Evolutionary conservation across 2,888 invertebrate species (phyloP).

Genomic region (Synergus itoensis): DNA sequence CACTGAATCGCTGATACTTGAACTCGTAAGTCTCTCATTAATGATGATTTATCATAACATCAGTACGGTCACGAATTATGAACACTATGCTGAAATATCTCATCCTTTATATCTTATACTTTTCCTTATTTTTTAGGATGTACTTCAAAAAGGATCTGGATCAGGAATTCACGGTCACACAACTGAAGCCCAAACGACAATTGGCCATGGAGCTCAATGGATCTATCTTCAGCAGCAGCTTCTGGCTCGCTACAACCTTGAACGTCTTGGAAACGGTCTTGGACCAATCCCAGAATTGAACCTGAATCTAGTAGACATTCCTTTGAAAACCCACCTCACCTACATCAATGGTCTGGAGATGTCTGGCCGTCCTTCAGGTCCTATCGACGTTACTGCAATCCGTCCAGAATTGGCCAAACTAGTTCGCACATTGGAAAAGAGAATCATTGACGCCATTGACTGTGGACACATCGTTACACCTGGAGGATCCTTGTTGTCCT

Average conservation of each 20-base stretch:
- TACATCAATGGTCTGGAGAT: constrained; percentile 84
- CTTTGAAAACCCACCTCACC: constrained; percentile 83
- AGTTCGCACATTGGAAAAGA: constrained; percentile 80
- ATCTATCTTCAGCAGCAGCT: constrained; percentile 85
- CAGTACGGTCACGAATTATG: neutral
- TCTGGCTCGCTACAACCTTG: constrained; percentile 86
- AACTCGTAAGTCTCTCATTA: constrained; percentile 57
- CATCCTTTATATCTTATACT: neutral
- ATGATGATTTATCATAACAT: neutral
- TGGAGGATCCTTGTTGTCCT: constrained; percentile 80
- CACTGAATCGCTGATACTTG: constrained; percentile 77
- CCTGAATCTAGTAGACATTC: constrained; percentile 79
- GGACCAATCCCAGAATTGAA: constrained; percentile 83
- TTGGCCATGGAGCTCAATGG: constrained; percentile 77
- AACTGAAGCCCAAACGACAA: constrained; percentile 46
- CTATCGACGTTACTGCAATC: constrained; percentile 71
- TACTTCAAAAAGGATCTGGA: neutral
- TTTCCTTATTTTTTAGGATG: neutral
- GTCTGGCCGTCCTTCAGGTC: constrained; percentile 79
- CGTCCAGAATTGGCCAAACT: constrained; percentile 77
- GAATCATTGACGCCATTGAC: constrained; percentile 82
- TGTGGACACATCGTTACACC: constrained; percentile 79
- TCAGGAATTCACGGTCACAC: constrained; percentile 34
- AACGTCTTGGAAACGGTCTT: constrained; percentile 85
- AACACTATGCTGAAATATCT: neutral